Evolutionary conservation across 1,140 invertebrate genomes (phyloP).

Genomic region (Drosophila pseudoobscura): DNA sequence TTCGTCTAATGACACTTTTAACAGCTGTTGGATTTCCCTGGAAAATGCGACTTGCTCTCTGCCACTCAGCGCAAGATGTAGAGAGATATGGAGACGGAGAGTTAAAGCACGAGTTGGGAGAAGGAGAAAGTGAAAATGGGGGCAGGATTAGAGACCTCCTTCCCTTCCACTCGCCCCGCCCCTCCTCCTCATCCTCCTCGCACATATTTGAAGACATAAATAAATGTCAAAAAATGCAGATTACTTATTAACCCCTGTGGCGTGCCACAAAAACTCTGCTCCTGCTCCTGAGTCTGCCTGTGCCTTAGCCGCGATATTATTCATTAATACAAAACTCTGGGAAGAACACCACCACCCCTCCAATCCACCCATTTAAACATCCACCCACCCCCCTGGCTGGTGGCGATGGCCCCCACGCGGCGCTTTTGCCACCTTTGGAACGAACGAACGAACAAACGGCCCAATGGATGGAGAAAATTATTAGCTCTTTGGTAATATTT

Average conservation of each 20-base stretch:
- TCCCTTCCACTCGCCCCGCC: not conserved
- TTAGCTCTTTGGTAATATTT: constrained; percentile 83
- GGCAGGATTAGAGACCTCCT: too few relatives aligned
- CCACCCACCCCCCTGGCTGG: not conserved
- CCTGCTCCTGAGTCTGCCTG: constrained; percentile 22
- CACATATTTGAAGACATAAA: constrained; percentile 83
- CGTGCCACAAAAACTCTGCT: constrained; percentile 54
- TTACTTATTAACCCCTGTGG: constrained; percentile 83
- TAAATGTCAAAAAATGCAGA: constrained; percentile 83
- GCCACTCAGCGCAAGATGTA: not conserved
- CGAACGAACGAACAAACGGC: not conserved
- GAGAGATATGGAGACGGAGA: not conserved
- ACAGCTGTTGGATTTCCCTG: constrained; percentile 76
- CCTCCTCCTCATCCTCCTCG: constrained; percentile 6
- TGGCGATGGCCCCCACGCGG: constrained; percentile 46
- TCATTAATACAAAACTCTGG: constrained; percentile 75
- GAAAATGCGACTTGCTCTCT: constrained; percentile 16
- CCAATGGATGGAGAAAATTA: constrained; percentile 71
- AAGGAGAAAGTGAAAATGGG: too few relatives aligned
- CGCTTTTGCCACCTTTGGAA: constrained; percentile 71
- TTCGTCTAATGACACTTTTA: constrained; percentile 70
- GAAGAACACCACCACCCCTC: constrained; percentile 28
- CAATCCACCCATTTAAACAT: constrained; percentile 7
- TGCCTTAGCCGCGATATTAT: constrained; percentile 77
- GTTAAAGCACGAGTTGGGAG: too few relatives aligned